Conservation (phyloP, 2,888 invertebrate genomes). For the Ochropacha duplaris region DNA sequence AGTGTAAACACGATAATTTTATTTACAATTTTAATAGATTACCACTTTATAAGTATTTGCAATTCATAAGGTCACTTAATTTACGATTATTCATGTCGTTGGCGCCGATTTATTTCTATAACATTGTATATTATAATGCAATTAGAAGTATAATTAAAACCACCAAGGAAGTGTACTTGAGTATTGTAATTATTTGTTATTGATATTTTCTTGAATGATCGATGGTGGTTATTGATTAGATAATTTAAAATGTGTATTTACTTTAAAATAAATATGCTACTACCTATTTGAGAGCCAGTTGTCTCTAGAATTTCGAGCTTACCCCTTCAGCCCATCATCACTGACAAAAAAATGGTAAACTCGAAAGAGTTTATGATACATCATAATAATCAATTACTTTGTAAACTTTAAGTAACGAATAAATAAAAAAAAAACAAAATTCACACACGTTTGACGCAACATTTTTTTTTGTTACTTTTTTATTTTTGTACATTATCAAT, state of each 20-base stretch:
- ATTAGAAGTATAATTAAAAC: conserved; percentile 1
- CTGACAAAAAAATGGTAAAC: too few relatives aligned
- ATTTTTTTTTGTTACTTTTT: too few relatives aligned
- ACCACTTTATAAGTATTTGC: not conserved
- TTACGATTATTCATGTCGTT: not conserved
- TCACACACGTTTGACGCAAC: too few relatives aligned
- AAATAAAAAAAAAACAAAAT: too few relatives aligned
- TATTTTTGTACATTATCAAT: too few relatives aligned
- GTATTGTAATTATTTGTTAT: conserved; percentile 15
- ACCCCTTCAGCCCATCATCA: too few relatives aligned
- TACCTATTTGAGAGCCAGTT: too few relatives aligned
- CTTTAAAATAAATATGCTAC: too few relatives aligned
- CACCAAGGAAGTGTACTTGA: conserved; percentile 11
- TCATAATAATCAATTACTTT: too few relatives aligned
- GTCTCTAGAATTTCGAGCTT: too few relatives aligned
- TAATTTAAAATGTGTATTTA: not conserved
- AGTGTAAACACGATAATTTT: not conserved
- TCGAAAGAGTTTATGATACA: too few relatives aligned
- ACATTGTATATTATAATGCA: not conserved
- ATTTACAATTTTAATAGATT: not conserved
- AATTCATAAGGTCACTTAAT: not conserved
- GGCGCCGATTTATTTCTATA: conserved; percentile 2
- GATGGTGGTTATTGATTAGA: conserved; percentile 21
- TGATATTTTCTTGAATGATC: conserved; percentile 22
- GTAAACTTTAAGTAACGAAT: too few relatives aligned